Percentiles rank a stretch among this genome's conserved stretches.
Evolutionary conservation across 2,797 vertebrate genomes (phyloP).

Genomic region (Lutjanus campechanus): DNA sequence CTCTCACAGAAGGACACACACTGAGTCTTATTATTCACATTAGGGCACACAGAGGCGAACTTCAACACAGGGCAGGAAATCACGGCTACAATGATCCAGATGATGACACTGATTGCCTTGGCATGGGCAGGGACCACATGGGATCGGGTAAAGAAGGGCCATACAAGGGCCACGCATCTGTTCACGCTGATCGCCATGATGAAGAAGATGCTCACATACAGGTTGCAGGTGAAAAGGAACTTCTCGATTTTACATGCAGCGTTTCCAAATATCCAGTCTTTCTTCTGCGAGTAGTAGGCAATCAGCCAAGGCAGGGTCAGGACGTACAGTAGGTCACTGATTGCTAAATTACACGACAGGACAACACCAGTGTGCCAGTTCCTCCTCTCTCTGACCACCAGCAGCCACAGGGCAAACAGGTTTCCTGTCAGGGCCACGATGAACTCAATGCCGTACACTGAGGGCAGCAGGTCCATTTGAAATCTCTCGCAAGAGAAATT

Average conservation of each 20-base stretch:
- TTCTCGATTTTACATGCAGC: slow-evolving; percentile 84
- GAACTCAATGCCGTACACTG: slow-evolving; percentile 80
- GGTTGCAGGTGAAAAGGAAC: slow-evolving; percentile 89
- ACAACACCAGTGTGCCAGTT: slow-evolving; percentile 87
- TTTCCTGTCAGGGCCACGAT: slow-evolving; percentile 84
- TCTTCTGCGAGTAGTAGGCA: slow-evolving; percentile 75
- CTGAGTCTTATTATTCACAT: accelerated
- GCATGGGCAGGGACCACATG: slow-evolving; percentile 76
- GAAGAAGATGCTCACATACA: slow-evolving; percentile 88
- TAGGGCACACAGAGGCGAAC: slow-evolving; percentile 66
- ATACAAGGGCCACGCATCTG: slow-evolving; percentile 84
- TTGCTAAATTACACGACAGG: slow-evolving; percentile 87
- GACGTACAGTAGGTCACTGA: slow-evolving; percentile 88
- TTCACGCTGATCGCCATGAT: slow-evolving; percentile 90
- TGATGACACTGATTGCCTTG: slow-evolving; percentile 67
- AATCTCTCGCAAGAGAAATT: slow-evolving; percentile 47
- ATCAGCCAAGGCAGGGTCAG: slow-evolving; percentile 85
- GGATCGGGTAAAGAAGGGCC: slow-evolving; percentile 85
- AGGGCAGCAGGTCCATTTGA: slow-evolving; percentile 81
- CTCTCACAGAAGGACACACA: slow-evolving; percentile 74
- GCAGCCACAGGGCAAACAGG: slow-evolving; percentile 82
- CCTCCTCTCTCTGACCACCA: slow-evolving; percentile 68
- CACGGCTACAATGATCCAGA: slow-evolving; percentile 80
- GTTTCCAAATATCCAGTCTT: slow-evolving; percentile 83
- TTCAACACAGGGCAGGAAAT: slow-evolving; percentile 81